Evolutionary conservation across 2,113 vertebrate genomes (phyloP), one percentile per base, ranked within the genome.

Genomic region (Oriolus oriolus): DNA sequence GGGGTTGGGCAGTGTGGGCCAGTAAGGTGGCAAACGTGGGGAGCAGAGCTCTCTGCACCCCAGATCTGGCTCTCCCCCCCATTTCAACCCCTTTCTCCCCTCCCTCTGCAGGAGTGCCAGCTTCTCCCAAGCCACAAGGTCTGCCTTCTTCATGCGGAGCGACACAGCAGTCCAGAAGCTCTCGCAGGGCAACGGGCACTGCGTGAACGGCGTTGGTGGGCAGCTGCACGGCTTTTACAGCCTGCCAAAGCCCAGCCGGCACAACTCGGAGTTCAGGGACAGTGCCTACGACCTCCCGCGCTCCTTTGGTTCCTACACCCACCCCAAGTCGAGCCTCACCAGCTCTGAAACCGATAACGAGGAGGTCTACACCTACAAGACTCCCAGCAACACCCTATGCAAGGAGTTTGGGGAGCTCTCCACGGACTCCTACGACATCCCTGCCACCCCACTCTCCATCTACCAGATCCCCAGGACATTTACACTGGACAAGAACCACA

Each of bases 401-500:
- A 97, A 98, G 70, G 97, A 98, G 90, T 98, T 99, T 71, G 98
- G 97, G 68, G 98, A 98, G 83, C 98, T 98, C 24, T 97, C 98
- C 16, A 97, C 98, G 4, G 99, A 99, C 97, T 99, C 99, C 81
- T 99, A 99, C 2, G 99, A 99, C 30, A 93, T 98, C 50, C 99
- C 99, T 1, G 97, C 98, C 33, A 97, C 99, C 16, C 99, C 99
- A 0, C 97, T 98, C 39, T 99, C 99, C 5, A 90, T 99, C 97
- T 99, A 99, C 97, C 99, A 99, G 98, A 99, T 98, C 89, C 99
- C 99, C 21, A 98, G 99, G 96, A 98, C 99, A 35, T 98, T 98
- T 97, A 98, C 98, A 5, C 98, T 99, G 94, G 99, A 99, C 97
- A 99, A 99, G 97, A 99, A 99, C 96, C 99, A 99, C 98, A 99